These are phyloP conservation scores for Abscondita cerata DNA, from an alignment of 2,888 invertebrate genomes.

Conservation along the genomic window DNA sequence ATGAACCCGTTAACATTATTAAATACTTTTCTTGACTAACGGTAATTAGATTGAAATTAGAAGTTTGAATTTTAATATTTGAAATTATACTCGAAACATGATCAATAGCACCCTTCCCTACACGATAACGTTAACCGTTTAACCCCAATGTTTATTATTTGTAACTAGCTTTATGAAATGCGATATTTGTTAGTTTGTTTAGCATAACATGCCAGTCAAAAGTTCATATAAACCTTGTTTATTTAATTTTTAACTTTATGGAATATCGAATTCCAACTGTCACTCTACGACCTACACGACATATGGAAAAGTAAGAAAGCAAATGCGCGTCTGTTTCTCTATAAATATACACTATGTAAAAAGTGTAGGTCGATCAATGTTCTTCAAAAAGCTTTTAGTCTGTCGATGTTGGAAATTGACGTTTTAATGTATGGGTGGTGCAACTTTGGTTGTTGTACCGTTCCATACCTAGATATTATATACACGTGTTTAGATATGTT, in stretches of 20 bases:
- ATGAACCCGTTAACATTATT: no score
- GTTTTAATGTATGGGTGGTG: constrained; percentile 45
- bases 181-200: constrained; percentile 53
- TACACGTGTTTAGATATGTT: constrained; percentile 20
- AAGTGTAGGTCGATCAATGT: constrained; percentile 35
- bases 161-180: constrained; percentile 48
- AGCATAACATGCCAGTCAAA: constrained; percentile 48
- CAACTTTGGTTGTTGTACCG: constrained; percentile 33
- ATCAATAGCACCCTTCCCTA: constrained; percentile 1
- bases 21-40: no score
- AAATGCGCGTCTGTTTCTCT: constrained; percentile 15
- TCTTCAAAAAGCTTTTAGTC: constrained; percentile 44
- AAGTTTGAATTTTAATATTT: no score
- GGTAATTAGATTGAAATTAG: no score
- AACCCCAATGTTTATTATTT: constrained; percentile 50
- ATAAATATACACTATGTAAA: constrained; percentile 31
- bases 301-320: constrained; percentile 13
- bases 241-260: constrained; percentile 32
- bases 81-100: no score
- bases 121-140: constrained; percentile 22
- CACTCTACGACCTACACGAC: neutral
- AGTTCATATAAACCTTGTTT: constrained; percentile 40
- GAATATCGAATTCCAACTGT: constrained; percentile 22
- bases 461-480: constrained; percentile 26
- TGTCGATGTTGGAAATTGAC: constrained; percentile 45